Evolutionary conservation across 1,140 invertebrate species (phyloP), one percentile per base, ranked within the genome.

Genomic region (Sitophilus oryzae): DNA sequence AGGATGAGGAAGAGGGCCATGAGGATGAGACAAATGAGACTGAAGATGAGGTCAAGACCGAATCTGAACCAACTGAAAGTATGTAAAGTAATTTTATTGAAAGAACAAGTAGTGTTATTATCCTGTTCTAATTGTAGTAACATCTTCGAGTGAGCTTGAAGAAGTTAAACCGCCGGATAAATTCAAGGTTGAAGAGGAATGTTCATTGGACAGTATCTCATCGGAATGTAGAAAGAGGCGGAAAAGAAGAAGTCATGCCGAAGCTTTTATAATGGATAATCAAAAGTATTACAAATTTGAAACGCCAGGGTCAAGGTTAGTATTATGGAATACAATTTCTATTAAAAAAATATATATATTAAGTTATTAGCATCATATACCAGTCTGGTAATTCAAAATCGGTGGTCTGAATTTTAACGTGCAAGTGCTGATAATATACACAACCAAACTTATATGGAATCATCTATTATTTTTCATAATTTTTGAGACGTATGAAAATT

Each of bases 241-340:
- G 50, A 74, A 72, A 52, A 69, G 79, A 61, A 68, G 77, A 42
- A 80, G 78, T 2, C 79, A 80, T 34, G 75, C 78, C 0, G 80
- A 82, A 58, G 75, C 75, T 1, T 71, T 82, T 20, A 79, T 82
- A 34, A 72, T 74, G 59, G 80, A 82, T 63, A 81, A 82, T 60
- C 66, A 74, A 9, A 79, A 80, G 60, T n/a, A n/a, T n/a, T 82
- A 82, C 59, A 82, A 81, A 59, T 81, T 82, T 62, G 78, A 82
- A 58, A 77, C 74, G 8, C 76, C 79, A 10, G 77, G 76, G 0
- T 79, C 77, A 46, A 74, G 79, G 62, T 67, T 45, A 59, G 56
- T 55, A 15, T 19, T n/a, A n/a, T n/a, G n/a, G n/a, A n/a, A n/a
- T n/a, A n/a, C n/a, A n/a, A n/a, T n/a, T n/a, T n/a, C n/a, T n/a